Evolutionary conservation across 2,888 invertebrate genomes (phyloP).

Genomic region (Brachyptera risi): DNA sequence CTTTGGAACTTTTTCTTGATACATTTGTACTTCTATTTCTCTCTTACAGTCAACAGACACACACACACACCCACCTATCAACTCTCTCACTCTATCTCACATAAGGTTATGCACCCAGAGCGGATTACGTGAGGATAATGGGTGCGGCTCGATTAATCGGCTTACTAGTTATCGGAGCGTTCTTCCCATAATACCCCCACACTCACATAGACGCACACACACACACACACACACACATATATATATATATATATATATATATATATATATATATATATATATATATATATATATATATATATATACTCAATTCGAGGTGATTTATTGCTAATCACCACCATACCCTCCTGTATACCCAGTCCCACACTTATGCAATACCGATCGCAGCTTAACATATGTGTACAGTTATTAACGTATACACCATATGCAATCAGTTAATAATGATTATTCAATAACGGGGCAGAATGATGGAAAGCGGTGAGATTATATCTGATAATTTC

Average conservation of each 20-base stretch:
- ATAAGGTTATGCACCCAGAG: too few species aligned
- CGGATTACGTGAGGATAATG: slow-evolving; percentile 26
- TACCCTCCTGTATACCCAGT: slow-evolving; percentile 3
- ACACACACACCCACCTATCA: neutral
- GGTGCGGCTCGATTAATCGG: slow-evolving; percentile 31
- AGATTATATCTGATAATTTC: too few species aligned
- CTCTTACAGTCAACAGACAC: too few species aligned
- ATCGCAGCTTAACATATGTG: slow-evolving; percentile 13
- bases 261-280: too few species aligned
- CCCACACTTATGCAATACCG: neutral
- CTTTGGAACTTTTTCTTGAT: too few species aligned
- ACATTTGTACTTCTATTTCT: neutral
- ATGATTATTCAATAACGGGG: neutral
- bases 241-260: too few species aligned
- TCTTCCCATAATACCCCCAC: slow-evolving; percentile 25
- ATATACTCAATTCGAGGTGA: slow-evolving; percentile 32
- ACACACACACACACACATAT: too few species aligned
- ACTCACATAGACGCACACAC: slow-evolving; percentile 13
- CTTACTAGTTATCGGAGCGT: slow-evolving; percentile 29
- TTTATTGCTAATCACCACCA: slow-evolving; percentile 32
- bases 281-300: too few species aligned
- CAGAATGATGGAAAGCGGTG: neutral
- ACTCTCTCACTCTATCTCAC: too few species aligned
- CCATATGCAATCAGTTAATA: neutral
- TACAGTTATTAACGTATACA: neutral